phyloP scores from a whole-genome alignment of 2,888 invertebrate genomes.

The Pandemis heparana region DNA sequence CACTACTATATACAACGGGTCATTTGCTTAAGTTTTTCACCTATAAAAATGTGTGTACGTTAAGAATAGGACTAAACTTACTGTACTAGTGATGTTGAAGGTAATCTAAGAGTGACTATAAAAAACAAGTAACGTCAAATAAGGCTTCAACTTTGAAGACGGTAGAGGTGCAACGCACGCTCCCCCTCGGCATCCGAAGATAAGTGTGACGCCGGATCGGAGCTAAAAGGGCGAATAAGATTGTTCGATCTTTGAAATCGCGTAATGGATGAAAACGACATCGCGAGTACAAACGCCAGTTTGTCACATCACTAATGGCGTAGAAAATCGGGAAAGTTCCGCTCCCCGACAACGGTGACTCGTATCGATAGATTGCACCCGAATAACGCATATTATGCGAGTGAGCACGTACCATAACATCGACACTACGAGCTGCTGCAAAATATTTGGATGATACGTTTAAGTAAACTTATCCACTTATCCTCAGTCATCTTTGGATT shows the following conservation, averaged over 20 bases:
- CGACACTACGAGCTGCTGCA: background rate
- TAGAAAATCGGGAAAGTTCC: constrained; percentile 77
- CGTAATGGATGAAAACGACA: constrained; percentile 80
- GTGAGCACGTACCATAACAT: background rate
- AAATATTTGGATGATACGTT: background rate
- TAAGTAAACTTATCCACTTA: background rate
- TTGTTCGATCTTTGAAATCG: constrained; percentile 75
- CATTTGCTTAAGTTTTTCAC: too few relatives aligned
- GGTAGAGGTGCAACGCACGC: background rate
- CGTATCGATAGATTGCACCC: constrained; percentile 70
- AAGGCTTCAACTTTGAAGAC: constrained; percentile 5
- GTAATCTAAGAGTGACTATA: background rate
- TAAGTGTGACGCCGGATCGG: constrained; percentile 65
- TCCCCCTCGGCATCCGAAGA: constrained; percentile 39
- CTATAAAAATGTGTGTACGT: too few relatives aligned
- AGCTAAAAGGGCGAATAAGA: constrained; percentile 73
- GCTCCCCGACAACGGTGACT: constrained; percentile 68
- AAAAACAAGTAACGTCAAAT: background rate
- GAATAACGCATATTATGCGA: constrained; percentile 57
- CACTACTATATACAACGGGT: too few relatives aligned
- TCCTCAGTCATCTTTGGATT: background rate
- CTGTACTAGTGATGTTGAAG: background rate
- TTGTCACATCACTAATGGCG: constrained; percentile 80
- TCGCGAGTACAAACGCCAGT: constrained; percentile 76
- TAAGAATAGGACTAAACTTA: too few relatives aligned